Evolutionary conservation across 1,140 invertebrate species (phyloP).

Genomic region (Magallana gigas): DNA sequence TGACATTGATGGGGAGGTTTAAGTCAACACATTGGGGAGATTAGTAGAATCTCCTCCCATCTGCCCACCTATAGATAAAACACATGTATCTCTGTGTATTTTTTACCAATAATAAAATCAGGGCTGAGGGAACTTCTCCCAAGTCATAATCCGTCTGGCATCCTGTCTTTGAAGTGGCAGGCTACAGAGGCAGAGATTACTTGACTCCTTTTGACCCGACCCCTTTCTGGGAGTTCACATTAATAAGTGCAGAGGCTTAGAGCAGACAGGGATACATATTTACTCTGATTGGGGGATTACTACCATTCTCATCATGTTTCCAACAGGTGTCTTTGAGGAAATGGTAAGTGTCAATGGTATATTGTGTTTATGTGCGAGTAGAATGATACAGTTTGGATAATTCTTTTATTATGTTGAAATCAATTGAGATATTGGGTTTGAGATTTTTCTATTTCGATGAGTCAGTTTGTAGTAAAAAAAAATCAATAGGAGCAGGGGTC

Average conservation of each 20-base stretch:
- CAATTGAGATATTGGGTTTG: not conserved
- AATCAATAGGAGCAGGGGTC: not conserved
- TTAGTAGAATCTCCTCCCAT: not conserved
- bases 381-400: no score
- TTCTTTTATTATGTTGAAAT: not conserved
- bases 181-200: not conserved
- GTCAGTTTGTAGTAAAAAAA: not conserved
- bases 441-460: not conserved
- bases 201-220: conserved; percentile 19
- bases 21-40: not conserved
- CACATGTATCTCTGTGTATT: not conserved
- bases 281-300: not conserved
- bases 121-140: not conserved
- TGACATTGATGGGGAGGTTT: not conserved
- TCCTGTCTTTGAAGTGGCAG: conserved; percentile 22
- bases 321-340: conserved; percentile 28
- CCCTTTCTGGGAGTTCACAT: not conserved
- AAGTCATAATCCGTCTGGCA: conserved; percentile 5
- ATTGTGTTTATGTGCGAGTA: no score
- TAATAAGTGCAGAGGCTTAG: not conserved
- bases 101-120: conserved; percentile 28
- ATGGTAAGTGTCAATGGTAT: not conserved
- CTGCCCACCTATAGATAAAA: conserved; percentile 6
- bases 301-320: conserved; percentile 4
- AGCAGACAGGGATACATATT: not conserved